Evolutionary conservation across 2,113 vertebrate genomes (phyloP), one percentile per base, ranked within the genome.

Genomic region (Channa argus): DNA sequence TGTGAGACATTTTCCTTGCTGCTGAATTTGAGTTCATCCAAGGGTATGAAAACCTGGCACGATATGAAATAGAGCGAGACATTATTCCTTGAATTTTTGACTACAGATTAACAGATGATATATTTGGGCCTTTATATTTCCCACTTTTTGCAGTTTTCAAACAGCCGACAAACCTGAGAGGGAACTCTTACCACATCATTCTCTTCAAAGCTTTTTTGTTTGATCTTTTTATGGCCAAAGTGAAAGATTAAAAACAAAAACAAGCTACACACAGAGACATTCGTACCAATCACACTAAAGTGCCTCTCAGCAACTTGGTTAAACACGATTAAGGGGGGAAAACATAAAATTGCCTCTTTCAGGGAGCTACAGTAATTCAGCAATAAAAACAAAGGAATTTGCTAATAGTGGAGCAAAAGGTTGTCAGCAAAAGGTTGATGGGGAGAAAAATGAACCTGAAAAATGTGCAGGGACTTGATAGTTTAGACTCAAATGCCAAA

Each of bases 351-450:
- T 24, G 24, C 24, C 24, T 24, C 58, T 77, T 73, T 58, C 37
- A 80, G 81, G 71, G 58, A 85, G 83, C 65, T 79, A 24, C 24
- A 24, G 24, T 24, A 82, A 86, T 56, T 75, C 65, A 43, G 62
- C 45, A 74, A 78, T 90, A 82, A 90, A 84, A 87, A 80, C 77
- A 71, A 55, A 86, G 76, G 90, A 89, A 90, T 89, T 86, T 76
- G 58, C 74, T 78, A 84, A 89, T 87, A 66, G 79, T 52, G 45
- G 71, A 80, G 54, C 63, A 41, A 34, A 66, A 53, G 51, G 5
- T 77, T 66, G 58, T 73, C 50, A 63, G 59, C 13, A 15, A 77
- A 67, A 60, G 63, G 60, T 63, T 66, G 55, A 60, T 49, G 65
- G 59, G 55, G 36, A 3, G 63, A 74, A 66, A 45, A 83, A 80